phyloP scores from a whole-genome alignment of 2,113 vertebrate genomes.

The Erpornis zantholeuca region DNA sequence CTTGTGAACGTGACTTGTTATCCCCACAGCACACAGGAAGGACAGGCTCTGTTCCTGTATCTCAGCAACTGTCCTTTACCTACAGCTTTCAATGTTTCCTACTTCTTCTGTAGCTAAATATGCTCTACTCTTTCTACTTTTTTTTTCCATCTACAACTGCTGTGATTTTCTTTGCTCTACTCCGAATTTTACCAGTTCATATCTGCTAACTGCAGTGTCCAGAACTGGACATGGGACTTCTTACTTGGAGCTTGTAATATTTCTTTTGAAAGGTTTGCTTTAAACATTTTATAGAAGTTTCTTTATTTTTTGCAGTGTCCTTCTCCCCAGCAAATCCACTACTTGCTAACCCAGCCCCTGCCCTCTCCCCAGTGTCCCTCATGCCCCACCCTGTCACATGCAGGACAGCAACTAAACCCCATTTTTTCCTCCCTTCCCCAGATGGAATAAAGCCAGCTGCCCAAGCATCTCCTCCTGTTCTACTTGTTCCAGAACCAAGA shows the following conservation, averaged over 20 bases:
- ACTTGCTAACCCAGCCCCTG: neutral
- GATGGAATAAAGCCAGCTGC: neutral
- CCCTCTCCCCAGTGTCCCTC: neutral
- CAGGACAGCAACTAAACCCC: neutral
- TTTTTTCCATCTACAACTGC: neutral
- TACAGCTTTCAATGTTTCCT: neutral
- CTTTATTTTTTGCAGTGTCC: neutral
- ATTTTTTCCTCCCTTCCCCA: neutral
- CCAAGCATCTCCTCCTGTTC: neutral
- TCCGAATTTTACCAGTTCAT: neutral
- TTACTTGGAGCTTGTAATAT: neutral
- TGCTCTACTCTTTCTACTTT: neutral
- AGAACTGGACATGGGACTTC: neutral
- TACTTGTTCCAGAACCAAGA: neutral
- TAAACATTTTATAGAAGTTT: neutral
- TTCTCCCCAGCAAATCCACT: neutral
- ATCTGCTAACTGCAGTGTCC: neutral
- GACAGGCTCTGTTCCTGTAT: neutral
- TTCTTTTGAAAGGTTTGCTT: neutral
- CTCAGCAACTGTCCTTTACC: neutral
- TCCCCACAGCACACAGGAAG: neutral
- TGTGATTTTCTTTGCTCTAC: neutral
- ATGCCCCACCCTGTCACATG: rapidly evolving
- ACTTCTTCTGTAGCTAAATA: neutral
- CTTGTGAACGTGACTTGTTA: neutral